A percentile compares a stretch with the other conserved stretches of the same genome.
Evolutionary conservation across 2,888 invertebrate species (phyloP).

Genomic region (Phortica okadai): DNA sequence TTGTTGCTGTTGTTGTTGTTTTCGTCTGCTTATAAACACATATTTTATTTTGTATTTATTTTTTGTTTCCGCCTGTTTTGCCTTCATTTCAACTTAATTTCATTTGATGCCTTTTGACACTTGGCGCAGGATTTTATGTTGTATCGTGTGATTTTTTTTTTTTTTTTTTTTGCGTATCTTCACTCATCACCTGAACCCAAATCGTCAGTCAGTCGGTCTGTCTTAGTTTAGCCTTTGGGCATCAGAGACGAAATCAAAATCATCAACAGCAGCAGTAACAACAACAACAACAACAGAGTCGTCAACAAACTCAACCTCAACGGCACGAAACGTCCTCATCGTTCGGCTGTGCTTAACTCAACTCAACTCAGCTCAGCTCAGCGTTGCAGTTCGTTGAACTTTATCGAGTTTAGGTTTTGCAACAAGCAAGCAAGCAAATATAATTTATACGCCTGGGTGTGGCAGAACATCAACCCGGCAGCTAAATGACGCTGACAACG

Average conservation of each 20-base stretch:
- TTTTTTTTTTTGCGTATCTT: conserved; percentile 29
- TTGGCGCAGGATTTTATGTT: conserved; percentile 58
- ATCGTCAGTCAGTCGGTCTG: not conserved
- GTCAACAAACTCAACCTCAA: not conserved
- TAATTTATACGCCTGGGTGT: conserved; percentile 21
- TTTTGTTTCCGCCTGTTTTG: conserved; percentile 34
- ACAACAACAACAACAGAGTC: not conserved
- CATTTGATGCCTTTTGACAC: conserved; percentile 65
- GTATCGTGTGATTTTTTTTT: conserved; percentile 8
- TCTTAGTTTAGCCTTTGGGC: not conserved
- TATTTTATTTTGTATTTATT: conserved; percentile 42
- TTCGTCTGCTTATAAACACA: conserved; percentile 38
- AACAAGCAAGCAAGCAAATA: conserved; percentile 9
- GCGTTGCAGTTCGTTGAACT: conserved; percentile 27
- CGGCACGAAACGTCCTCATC: not conserved
- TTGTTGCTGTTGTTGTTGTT: conserved; percentile 14
- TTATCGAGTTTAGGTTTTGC: conserved; percentile 22
- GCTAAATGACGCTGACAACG: not conserved
- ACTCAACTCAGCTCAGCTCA: not conserved
- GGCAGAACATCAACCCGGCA: not conserved
- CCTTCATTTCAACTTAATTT: conserved; percentile 54
- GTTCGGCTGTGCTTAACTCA: no score
- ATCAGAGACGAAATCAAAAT: not conserved
- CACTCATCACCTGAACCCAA: conserved; percentile 33
- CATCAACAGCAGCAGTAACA: not conserved